Conservation (phyloP, 2,113 vertebrate species). For the Tiliqua scincoides region DNA sequence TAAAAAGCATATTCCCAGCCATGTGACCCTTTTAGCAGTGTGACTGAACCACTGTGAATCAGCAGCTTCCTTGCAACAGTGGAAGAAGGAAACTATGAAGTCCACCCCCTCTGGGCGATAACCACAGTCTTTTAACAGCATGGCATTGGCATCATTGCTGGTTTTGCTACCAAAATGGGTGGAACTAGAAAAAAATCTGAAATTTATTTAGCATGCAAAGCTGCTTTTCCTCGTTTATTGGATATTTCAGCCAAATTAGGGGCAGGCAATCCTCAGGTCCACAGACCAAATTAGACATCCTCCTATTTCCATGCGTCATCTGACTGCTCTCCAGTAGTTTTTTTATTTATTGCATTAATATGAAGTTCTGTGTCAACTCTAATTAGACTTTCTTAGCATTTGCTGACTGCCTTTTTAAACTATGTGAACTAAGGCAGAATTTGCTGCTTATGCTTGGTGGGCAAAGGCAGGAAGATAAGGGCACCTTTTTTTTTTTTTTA, state of each 20-base stretch:
- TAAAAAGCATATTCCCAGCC: not conserved
- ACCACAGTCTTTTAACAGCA: not conserved
- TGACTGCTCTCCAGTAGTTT: not conserved
- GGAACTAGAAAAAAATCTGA: not conserved
- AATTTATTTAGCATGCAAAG: not conserved
- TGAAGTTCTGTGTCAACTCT: not conserved
- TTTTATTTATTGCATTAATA: not conserved
- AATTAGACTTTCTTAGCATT: not conserved
- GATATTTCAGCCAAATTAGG: not conserved
- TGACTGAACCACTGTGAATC: not conserved
- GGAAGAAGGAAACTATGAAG: not conserved
- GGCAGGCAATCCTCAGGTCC: not conserved
- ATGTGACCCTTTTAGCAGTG: not conserved
- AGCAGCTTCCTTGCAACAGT: not conserved
- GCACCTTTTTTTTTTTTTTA: not conserved
- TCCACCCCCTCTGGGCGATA: not conserved
- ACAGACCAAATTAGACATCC: not conserved
- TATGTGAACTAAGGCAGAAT: not conserved
- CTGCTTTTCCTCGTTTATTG: not conserved
- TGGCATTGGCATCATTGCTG: not conserved
- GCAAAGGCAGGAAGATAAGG: not conserved
- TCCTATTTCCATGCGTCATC: not conserved
- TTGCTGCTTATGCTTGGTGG: not conserved
- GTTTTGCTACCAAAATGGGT: not conserved
- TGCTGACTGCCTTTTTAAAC: not conserved